phyloP scores from a whole-genome alignment of 2,797 vertebrate genomes.

The Schizopygopsis pylzovi region DNA sequence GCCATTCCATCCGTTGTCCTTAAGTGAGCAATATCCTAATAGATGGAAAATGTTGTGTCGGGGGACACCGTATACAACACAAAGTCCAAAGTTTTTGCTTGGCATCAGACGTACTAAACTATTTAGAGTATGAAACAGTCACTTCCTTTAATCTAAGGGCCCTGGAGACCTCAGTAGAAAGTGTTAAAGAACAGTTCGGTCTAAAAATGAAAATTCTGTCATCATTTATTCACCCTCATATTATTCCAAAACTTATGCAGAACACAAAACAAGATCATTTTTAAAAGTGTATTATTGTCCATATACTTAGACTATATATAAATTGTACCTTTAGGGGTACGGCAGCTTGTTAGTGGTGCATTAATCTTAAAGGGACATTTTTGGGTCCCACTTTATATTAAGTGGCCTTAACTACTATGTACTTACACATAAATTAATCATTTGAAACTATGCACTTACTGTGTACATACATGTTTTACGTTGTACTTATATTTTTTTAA shows the following conservation, averaged over 20 bases:
- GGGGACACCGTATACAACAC: slow-evolving; percentile 40
- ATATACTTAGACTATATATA: background rate
- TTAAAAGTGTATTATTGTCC: background rate
- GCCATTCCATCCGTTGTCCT: slow-evolving; percentile 79
- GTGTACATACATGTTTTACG: background rate
- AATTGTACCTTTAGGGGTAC: background rate
- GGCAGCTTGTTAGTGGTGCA: background rate
- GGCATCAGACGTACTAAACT: background rate
- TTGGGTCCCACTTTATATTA: background rate
- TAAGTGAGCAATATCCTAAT: slow-evolving; percentile 65
- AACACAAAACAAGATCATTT: background rate
- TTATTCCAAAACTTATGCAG: background rate
- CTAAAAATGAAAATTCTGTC: background rate
- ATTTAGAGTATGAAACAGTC: background rate
- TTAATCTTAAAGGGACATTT: background rate
- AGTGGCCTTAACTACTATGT: slow-evolving; percentile 1
- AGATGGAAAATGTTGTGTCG: slow-evolving; percentile 64
- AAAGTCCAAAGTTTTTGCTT: background rate
- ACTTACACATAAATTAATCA: background rate
- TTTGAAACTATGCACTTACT: background rate
- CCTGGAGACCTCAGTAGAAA: slow-evolving; percentile 1
- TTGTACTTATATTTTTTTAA: background rate
- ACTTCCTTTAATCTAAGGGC: background rate
- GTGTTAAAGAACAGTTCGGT: background rate
- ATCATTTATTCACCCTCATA: background rate